Percentiles rank a stretch among this genome's conserved stretches.
phyloP scores from a whole-genome alignment of 2,888 invertebrate species.

The Cryptocheilus praepositus region DNA sequence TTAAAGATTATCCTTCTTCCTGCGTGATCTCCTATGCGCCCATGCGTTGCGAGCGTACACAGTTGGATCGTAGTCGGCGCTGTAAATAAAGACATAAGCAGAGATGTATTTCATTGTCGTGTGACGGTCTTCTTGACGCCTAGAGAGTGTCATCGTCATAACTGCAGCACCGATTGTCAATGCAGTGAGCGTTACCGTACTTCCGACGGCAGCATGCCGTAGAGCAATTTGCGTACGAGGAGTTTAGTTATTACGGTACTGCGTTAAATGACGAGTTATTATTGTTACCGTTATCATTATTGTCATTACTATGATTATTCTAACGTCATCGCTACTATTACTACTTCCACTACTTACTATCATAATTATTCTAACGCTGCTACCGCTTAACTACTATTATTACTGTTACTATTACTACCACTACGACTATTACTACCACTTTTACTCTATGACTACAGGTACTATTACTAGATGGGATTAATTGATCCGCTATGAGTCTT shows the following conservation, averaged over 20 bases:
- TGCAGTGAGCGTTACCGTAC: too few species aligned
- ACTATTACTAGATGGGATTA: neutral
- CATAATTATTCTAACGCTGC: neutral
- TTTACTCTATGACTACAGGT: conserved; percentile 17
- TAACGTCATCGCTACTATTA: conserved; percentile 4
- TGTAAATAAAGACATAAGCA: conserved; percentile 24
- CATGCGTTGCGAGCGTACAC: conserved; percentile 32
- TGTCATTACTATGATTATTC: neutral
- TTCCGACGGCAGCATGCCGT: conserved; percentile 15
- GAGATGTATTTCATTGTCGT: neutral
- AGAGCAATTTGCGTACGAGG: conserved; percentile 39
- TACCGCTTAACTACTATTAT: conserved; percentile 22
- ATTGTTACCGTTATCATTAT: neutral
- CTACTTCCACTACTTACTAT: conserved; percentile 18
- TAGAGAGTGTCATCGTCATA: too few species aligned
- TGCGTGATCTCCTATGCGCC: conserved; percentile 30
- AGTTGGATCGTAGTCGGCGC: conserved; percentile 19
- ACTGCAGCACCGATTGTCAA: too few species aligned
- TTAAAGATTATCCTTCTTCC: conserved; percentile 37
- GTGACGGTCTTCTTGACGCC: too few species aligned
- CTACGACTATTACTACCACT: conserved; percentile 22
- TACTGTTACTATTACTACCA: conserved; percentile 19
- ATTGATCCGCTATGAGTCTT: conserved; percentile 5
- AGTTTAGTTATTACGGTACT: conserved; percentile 37
- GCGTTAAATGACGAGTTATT: conserved; percentile 30